Percentiles rank a stretch among this genome's conserved stretches.
These are phyloP conservation scores for Macropodus opercularis DNA, from an alignment of 2,797 vertebrate genomes.

Conservation along the genomic window DNA sequence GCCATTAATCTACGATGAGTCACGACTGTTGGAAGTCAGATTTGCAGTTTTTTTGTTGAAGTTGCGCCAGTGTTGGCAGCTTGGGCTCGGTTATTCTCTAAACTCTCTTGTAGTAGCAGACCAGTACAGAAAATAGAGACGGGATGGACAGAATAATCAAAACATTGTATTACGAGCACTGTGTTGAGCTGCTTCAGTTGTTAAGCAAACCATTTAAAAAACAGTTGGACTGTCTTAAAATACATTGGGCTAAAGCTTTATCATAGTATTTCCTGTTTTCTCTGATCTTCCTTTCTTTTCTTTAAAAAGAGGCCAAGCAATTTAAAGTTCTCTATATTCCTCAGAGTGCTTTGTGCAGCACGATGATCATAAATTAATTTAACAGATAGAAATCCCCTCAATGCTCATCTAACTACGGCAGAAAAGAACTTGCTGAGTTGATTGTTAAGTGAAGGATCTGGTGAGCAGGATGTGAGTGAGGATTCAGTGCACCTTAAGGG, in stretches of 20 bases:
- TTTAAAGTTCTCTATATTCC: slow-evolving; percentile 29
- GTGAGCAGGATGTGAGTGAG: slow-evolving; percentile 59
- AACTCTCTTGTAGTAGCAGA: neutral
- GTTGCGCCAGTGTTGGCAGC: slow-evolving; percentile 20
- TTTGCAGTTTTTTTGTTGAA: slow-evolving; percentile 24
- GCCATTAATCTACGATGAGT: slow-evolving; percentile 41
- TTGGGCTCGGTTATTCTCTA: neutral
- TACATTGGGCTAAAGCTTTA: neutral
- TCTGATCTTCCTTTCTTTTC: slow-evolving; percentile 8
- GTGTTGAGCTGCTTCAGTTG: neutral
- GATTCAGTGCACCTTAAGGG: slow-evolving; percentile 72
- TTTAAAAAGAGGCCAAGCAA: slow-evolving; percentile 12
- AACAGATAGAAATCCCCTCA: slow-evolving; percentile 56
- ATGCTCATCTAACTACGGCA: slow-evolving; percentile 50
- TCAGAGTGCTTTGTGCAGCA: slow-evolving; percentile 31
- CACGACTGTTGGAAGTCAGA: slow-evolving; percentile 28
- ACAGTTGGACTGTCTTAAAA: neutral
- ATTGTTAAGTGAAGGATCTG: slow-evolving; percentile 63
- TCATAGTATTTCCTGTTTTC: neutral
- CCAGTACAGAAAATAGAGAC: neutral
- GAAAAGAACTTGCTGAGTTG: slow-evolving; percentile 66
- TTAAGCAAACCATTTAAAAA: neutral
- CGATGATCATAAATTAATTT: slow-evolving; percentile 64
- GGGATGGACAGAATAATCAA: neutral
- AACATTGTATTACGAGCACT: neutral